Conservation (phyloP, 2,113 vertebrate genomes). For the Pseudorectes ferrugineus region DNA sequence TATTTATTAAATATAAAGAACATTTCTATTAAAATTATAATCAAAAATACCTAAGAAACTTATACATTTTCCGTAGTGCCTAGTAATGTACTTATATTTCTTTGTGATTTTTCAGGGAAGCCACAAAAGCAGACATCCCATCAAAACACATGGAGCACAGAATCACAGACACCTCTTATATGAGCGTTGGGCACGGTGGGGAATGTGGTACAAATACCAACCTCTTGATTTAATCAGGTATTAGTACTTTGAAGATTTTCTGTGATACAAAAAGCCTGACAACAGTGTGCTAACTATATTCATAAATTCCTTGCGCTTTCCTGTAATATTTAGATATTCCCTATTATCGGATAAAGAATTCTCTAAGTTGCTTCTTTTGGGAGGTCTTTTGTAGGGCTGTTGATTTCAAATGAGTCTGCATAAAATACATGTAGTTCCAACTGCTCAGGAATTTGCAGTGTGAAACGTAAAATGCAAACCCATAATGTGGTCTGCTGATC, state of each 20-base stretch:
- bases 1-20: not conserved
- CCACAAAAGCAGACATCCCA: constrained; percentile 91
- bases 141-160: constrained; percentile 93
- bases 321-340: not conserved
- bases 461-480: not conserved
- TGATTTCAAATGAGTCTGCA: not conserved
- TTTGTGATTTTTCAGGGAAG: constrained; percentile 79
- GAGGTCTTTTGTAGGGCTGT: not conserved
- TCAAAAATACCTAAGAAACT: not conserved
- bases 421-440: not conserved
- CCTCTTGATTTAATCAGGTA: constrained; percentile 98
- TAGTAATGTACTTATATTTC: not conserved
- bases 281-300: not conserved
- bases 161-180: constrained; percentile 96
- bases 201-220: constrained; percentile 99
- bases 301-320: not conserved
- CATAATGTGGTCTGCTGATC: not conserved
- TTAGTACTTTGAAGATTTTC: not conserved
- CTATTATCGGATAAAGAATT: not conserved
- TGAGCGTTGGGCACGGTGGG: constrained; percentile 98
- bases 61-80: not conserved
- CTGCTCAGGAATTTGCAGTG: not conserved
- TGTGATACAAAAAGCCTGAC: not conserved
- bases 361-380: not conserved
- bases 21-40: not conserved